Evolutionary conservation across 2,888 invertebrate genomes (phyloP).

Genomic region (Ditula angustiorana): DNA sequence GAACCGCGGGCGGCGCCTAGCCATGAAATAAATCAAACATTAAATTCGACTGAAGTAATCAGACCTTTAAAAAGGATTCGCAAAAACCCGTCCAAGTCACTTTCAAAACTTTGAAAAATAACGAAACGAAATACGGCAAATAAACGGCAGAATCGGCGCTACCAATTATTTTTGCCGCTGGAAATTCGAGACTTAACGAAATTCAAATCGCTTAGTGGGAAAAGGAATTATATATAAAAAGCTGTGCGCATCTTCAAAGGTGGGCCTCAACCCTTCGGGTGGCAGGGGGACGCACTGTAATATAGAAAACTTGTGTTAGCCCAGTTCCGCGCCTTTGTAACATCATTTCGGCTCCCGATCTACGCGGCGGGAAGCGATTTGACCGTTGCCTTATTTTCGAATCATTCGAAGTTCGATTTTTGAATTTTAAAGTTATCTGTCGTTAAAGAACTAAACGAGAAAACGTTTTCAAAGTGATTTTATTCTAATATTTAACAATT

Average conservation of each 20-base stretch:
- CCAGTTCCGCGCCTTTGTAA: conserved; percentile 85
- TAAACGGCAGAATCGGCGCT: conserved; percentile 71
- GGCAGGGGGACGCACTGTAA: conserved; percentile 74
- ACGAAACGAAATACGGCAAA: conserved; percentile 55
- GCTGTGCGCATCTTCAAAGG: conserved; percentile 84
- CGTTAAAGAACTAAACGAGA: no score
- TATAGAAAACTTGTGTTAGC: conserved; percentile 86
- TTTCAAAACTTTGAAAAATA: conserved; percentile 50
- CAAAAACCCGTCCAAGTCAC: conserved; percentile 53
- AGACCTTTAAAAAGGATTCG: conserved; percentile 63
- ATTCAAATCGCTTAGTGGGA: conserved; percentile 83
- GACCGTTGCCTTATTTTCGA: conserved; percentile 10
- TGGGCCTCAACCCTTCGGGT: conserved; percentile 77
- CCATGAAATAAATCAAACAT: conserved; percentile 50
- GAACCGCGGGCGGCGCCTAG: conserved; percentile 43
- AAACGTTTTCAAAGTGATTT: no score
- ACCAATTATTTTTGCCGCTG: conserved; percentile 82
- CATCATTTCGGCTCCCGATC: conserved; percentile 82
- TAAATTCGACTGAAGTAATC: conserved; percentile 52
- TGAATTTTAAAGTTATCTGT: no score
- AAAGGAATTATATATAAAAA: conserved; percentile 82
- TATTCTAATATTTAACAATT: no score
- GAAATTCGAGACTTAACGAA: conserved; percentile 84
- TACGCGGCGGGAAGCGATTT: conserved; percentile 46
- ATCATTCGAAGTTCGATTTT: background rate